Base-by-base conservation (phyloP, 2,888 invertebrate species). In the Napeogenes sylphis region DNA sequence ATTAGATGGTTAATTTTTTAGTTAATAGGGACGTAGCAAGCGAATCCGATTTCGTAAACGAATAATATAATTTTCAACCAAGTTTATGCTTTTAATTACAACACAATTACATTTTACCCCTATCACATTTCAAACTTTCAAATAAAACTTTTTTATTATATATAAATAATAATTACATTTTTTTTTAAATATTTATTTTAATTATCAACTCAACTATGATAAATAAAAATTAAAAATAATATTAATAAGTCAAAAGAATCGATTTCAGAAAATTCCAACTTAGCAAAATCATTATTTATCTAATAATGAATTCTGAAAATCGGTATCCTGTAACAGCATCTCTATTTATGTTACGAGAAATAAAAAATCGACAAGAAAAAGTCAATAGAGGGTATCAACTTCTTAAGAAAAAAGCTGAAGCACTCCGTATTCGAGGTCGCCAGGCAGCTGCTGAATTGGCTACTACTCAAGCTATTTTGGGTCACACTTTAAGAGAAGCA, bases 301-400 rank as follows among this genome's bases (percentile, higher is more conserved):
- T 45, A 45, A 75, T 62, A 67, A 90, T 90, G 90, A 87, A 90
- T 67, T 70, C 77, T 0, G 85, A 87, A 64, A 87, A 88, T 66
- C 83, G 90, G 8, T 90, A 89, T 65, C 82, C 82, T 2, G 90
- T 89, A 0, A 84, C 87, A 2, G 87, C 90, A 0, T 90, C 90
- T 0, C 74, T 87, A 4, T 90, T 83, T 65, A 89, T 89, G 89
- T 65, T 90, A 8, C 80, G 85, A 65, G 90, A 90, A 71, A 87
- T 89, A 55, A 90, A 89, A 64, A 82, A 78, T 30, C 82, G 88
- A 0, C 87, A 86, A 59, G 86, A 85, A 65, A 81, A 83, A 58
- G 89, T 90, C 0, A 77, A 79, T 51, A 79, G 85, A 1, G 90
- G 90, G 0, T 83, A 84, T 66, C 85, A 87, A 56, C 76, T 90